phyloP scores from a whole-genome alignment of 2,797 vertebrate genomes.

The Sebastes jordani region DNA sequence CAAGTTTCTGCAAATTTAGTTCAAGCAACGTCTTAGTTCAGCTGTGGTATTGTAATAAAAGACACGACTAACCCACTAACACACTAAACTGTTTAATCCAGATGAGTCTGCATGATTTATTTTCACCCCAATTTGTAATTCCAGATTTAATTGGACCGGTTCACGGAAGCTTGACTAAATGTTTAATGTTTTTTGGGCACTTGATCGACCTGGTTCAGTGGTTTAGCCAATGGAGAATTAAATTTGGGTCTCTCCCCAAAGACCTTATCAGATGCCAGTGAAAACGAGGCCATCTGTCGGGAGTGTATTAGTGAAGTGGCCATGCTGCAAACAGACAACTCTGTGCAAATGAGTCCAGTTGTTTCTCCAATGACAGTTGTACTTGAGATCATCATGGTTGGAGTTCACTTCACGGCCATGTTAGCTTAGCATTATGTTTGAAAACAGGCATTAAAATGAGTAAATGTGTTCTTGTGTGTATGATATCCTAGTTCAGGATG shows the following conservation, averaged over 20 bases:
- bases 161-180: conserved; percentile 55
- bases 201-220: conserved; percentile 63
- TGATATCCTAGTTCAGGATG: not conserved
- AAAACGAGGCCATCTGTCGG: conserved; percentile 66
- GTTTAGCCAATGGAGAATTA: conserved; percentile 65
- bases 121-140: conserved; percentile 20
- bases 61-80: not conserved
- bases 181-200: conserved; percentile 46
- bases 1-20: not conserved
- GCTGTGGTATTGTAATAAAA: not conserved
- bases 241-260: conserved; percentile 60
- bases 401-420: not conserved
- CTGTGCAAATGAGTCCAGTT: conserved; percentile 24
- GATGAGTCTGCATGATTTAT: not conserved
- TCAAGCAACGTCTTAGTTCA: not conserved
- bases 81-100: conserved; percentile 15
- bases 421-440: not conserved
- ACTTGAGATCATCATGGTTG: not conserved
- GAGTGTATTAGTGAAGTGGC: conserved; percentile 31
- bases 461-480: not conserved
- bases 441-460: not conserved
- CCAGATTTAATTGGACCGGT: conserved; percentile 41
- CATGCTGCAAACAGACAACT: conserved; percentile 10
- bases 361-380: conserved; percentile 17
- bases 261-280: conserved; percentile 51